These are phyloP conservation scores for Platyura marginata DNA, from an alignment of 1,140 invertebrate genomes.

Conservation along the genomic window DNA sequence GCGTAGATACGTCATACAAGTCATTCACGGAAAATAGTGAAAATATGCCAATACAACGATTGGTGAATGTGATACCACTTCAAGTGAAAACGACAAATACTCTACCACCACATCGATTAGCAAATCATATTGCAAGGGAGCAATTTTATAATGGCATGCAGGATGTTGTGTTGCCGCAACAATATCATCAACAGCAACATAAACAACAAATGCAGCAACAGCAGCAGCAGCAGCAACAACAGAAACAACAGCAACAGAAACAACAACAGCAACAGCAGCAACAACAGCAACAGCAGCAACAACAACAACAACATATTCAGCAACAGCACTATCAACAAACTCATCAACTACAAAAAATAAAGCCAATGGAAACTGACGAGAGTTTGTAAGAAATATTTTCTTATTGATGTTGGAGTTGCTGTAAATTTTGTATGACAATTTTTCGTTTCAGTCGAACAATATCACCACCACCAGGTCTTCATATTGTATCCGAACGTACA, in stretches of 20 bases:
- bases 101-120: neutral
- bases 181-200: neutral
- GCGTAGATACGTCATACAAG: neutral
- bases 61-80: neutral
- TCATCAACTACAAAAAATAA: neutral
- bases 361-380: neutral
- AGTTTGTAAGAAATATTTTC: neutral
- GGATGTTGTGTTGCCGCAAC: neutral
- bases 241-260: neutral
- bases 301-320: neutral
- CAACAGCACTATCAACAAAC: neutral
- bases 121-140: neutral
- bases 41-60: neutral
- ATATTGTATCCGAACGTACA: slow-evolving; percentile 40
- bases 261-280: neutral
- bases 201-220: neutral
- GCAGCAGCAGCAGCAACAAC: neutral
- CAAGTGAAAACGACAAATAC: neutral
- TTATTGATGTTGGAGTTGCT: too few relatives aligned
- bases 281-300: neutral
- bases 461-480: neutral
- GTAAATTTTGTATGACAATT: too few relatives aligned
- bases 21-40: neutral
- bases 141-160: neutral
- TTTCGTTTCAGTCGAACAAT: neutral